Percentiles rank a stretch among this genome's conserved stretches.
These are phyloP conservation scores for Esox masquinongy DNA, from an alignment of 2,797 vertebrate genomes.

Conservation along the genomic window DNA sequence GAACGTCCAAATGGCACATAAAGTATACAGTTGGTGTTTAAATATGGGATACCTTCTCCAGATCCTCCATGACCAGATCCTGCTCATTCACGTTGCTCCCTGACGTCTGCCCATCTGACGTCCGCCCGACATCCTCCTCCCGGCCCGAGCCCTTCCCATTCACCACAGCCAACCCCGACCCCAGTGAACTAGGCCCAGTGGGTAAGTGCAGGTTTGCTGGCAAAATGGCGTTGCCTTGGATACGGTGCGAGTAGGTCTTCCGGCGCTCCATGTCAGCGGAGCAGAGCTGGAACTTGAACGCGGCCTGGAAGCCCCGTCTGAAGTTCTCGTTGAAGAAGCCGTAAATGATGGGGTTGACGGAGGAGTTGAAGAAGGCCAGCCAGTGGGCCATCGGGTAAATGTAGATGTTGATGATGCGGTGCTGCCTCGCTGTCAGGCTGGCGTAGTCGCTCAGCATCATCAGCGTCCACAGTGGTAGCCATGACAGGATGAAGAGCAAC, in stretches of 20 bases:
- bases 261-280: slow-evolving; percentile 45
- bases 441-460: slow-evolving; percentile 93
- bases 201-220: slow-evolving; percentile 54
- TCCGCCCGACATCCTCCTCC: slow-evolving; percentile 16
- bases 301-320: slow-evolving; percentile 82
- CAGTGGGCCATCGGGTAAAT: slow-evolving; percentile 91
- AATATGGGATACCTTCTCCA: slow-evolving; percentile 68
- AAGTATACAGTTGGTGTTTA: slow-evolving; percentile 28
- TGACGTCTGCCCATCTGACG: slow-evolving; percentile 35
- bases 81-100: slow-evolving; percentile 62
- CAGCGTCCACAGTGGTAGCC: slow-evolving; percentile 92
- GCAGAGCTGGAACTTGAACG: slow-evolving; percentile 84
- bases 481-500: slow-evolving; percentile 88
- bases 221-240: slow-evolving; percentile 67
- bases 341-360: slow-evolving; percentile 91
- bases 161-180: slow-evolving; percentile 25
- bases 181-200: slow-evolving; percentile 24
- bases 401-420: slow-evolving; percentile 86
- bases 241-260: slow-evolving; percentile 62
- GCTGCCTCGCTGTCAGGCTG: slow-evolving; percentile 74
- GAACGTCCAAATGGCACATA: not conserved
- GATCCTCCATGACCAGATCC: slow-evolving; percentile 76
- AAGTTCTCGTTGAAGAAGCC: slow-evolving; percentile 94
- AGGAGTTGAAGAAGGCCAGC: slow-evolving; percentile 95
- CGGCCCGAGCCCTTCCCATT: slow-evolving; percentile 49